These are phyloP conservation scores for Drosophila subpulchrella DNA, from an alignment of 1,140 invertebrate species.

Conservation along the genomic window DNA sequence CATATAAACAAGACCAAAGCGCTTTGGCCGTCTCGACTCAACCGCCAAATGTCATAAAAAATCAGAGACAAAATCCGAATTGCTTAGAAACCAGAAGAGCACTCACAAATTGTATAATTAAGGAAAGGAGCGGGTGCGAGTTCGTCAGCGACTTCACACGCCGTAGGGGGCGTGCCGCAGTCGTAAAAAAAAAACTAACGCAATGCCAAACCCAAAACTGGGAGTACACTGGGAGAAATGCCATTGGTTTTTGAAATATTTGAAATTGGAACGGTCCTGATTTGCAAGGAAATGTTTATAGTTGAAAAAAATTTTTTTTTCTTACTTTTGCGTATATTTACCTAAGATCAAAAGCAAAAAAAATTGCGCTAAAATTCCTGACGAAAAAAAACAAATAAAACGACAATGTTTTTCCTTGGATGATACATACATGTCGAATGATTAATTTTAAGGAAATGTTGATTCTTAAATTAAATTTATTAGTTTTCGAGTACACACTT, in stretches of 20 bases:
- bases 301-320: background rate
- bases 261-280: no score
- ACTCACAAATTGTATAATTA: conserved; percentile 72
- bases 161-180: conserved; percentile 38
- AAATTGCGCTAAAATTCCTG: no score
- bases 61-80: conserved; percentile 23
- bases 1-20: conserved; percentile 61
- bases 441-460: no score
- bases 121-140: conserved; percentile 47
- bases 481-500: no score
- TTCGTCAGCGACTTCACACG: conserved; percentile 35
- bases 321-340: no score
- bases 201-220: conserved; percentile 15
- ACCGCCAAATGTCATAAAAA: conserved; percentile 74
- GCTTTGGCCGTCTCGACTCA: conserved; percentile 18
- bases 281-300: background rate
- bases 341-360: no score
- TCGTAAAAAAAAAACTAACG: conserved; percentile 32
- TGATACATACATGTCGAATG: no score
- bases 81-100: conserved; percentile 43
- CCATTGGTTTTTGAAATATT: conserved; percentile 1
- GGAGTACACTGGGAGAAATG: conserved; percentile 9
- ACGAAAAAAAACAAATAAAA: no score
- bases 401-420: no score
- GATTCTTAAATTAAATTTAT: no score